Percentiles rank a stretch among this genome's conserved stretches.
Evolutionary conservation across 2,797 vertebrate genomes (phyloP).

Genomic region (Botia almorhae): DNA sequence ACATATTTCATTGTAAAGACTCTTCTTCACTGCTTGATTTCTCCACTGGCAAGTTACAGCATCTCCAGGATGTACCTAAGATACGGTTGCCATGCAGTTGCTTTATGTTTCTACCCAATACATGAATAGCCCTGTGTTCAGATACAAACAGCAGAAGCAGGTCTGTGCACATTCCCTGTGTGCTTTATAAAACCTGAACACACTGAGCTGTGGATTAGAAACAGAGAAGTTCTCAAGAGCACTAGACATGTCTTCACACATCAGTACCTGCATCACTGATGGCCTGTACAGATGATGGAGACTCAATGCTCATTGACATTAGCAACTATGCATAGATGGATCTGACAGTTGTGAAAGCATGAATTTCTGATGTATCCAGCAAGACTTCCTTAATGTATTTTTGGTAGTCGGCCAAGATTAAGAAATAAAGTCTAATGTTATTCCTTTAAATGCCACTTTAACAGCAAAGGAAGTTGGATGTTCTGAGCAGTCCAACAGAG

Average conservation of each 20-base stretch:
- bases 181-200: background rate
- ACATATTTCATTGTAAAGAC: conserved; percentile 44
- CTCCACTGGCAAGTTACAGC: background rate
- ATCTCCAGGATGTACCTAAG: conserved; percentile 41
- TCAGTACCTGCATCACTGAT: background rate
- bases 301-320: background rate
- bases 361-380: conserved; percentile 56
- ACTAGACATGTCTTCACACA: conserved; percentile 1
- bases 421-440: conserved; percentile 53
- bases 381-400: conserved; percentile 56
- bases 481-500: conserved; percentile 16
- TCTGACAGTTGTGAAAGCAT: conserved; percentile 47
- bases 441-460: conserved; percentile 46
- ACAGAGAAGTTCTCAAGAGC: background rate
- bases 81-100: conserved; percentile 56
- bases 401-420: conserved; percentile 55
- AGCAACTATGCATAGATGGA: conserved; percentile 26
- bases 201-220: conserved; percentile 27
- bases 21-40: conserved; percentile 32
- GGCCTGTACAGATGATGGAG: background rate
- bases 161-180: conserved; percentile 1
- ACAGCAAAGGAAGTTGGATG: conserved; percentile 45
- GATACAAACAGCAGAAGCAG: conserved; percentile 38
- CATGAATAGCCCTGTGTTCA: conserved; percentile 44
- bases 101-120: conserved; percentile 23